Evolutionary conservation across 2,113 vertebrate genomes (phyloP), one percentile per base, ranked within the genome.

Genomic region (Calidris pygmaea): DNA sequence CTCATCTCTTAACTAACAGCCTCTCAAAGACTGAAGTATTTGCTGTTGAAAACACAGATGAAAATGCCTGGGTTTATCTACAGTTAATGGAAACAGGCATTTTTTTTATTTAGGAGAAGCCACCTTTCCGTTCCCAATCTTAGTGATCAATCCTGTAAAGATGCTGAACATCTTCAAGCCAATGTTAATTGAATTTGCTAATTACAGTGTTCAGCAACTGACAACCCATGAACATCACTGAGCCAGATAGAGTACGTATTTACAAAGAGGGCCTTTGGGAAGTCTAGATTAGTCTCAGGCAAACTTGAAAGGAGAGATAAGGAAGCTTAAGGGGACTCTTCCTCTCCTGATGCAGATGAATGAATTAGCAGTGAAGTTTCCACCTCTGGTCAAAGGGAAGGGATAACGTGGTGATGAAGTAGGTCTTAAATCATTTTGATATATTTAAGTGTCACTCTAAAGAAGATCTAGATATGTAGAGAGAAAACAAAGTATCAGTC

Each of bases 271-370:
- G 58, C 35, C 55, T 87, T 95, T 35, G 70, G 90, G 71, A 95
- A 80, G 41, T 56, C 92, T 14, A 12, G 62, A 88, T 89, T 87
- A 93, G 77, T 59, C 77, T 72, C 70, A 30, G 84, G 55, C 87
- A 58, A 72, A 89, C 92, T 91, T 96, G 84, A 95, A 96, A 96
- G 73, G 58, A 85, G 81, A 95, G 96, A 97, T 96, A 96, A 97
- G 91, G 71, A 82, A 95, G 93, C 88, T 95, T 95, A 93, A 87
- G 85, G 84, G n/a, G 62, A 94, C 87, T 60, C 91, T 91, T 92
- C 80, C 45, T 92, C 92, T 96, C 62, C 66, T 81, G 59, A 50
- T 66, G 62, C 91, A 93, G 96, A 95, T 29, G 0, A 96, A 93
- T 92, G 95, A 92, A 93, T 95, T 50, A 95, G 80, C 48, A 79